Evolutionary conservation across 2,113 vertebrate genomes (phyloP).

Genomic region (Felis chaus): DNA sequence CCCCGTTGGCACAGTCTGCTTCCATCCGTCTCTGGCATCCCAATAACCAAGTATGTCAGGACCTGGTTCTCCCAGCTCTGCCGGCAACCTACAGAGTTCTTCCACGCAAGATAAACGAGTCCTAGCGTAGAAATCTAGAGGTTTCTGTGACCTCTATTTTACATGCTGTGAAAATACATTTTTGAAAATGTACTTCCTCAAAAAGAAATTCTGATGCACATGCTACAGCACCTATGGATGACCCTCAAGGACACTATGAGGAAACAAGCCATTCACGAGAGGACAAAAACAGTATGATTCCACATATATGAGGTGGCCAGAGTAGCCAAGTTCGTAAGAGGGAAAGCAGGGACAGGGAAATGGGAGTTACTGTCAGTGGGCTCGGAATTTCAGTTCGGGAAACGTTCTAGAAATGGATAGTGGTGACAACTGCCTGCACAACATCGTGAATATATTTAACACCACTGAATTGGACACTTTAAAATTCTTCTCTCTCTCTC

Average conservation of each 20-base stretch:
- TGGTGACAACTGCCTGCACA: background rate
- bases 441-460: background rate
- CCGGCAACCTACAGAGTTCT: background rate
- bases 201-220: conserved; percentile 32
- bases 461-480: background rate
- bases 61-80: background rate
- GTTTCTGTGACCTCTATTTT: background rate
- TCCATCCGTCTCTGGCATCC: background rate
- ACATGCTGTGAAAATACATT: background rate
- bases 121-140: background rate
- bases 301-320: background rate
- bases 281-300: background rate
- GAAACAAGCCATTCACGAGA: background rate
- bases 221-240: background rate
- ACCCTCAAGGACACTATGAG: background rate
- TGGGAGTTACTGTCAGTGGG: background rate
- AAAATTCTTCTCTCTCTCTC: background rate
- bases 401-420: background rate
- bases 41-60: background rate
- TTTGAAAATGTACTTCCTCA: background rate
- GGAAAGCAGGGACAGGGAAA: background rate
- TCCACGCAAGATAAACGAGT: background rate
- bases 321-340: background rate
- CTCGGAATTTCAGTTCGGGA: background rate
- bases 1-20: background rate